Base-by-base conservation (phyloP, 2,113 vertebrate species). In the Caranx melampygus region DNA sequence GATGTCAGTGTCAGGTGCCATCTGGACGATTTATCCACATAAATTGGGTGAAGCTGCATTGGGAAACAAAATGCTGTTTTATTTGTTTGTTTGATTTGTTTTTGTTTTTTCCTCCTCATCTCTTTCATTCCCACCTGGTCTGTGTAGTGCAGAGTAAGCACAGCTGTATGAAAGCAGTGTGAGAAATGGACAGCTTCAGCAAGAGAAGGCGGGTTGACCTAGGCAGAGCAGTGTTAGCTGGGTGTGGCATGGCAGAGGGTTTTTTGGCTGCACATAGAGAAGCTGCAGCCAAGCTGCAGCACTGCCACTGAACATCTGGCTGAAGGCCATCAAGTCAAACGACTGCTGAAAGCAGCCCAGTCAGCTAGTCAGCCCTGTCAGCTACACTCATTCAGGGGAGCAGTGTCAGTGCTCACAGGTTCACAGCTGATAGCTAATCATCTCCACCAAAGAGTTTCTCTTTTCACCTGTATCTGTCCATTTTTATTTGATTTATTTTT, bases 71-170 rank as follows among this genome's bases (percentile, higher is more conserved):
- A 93, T 83, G 26, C 26, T 26, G 26, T 26, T 26, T 26, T 26
- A 26, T 26, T 26, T 26, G 26, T 26, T 26, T 26, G 26, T 26
- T 26, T 26, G 26, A 26, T 26, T 26, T 26, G 26, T 26, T 26
- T 26, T 26, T 26, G 26, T 26, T 26, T 80, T 73, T 76, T 73
- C 78, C 78, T 68, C 72, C 73, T 31, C 31, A 54, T 72, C 73
- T 73, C 75, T 55, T 33, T 62, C 78, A 60, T 57, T 67, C 49
- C 54, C 76, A 61, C 73, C 6, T 49, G 3, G 63, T 49, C 66
- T 83, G 33, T 89, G 90, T 93, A 93, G 79, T 93, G 92, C 94
- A 86, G 81, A 86, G 91, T 94, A 92, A 95, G 93, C 94, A 89
- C 76, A 91, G 89, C 93, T 95, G 91, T 94, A 94, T 90, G 81